Evolutionary conservation across 2,797 vertebrate species (phyloP).

Genomic region (Anabas testudineus): DNA sequence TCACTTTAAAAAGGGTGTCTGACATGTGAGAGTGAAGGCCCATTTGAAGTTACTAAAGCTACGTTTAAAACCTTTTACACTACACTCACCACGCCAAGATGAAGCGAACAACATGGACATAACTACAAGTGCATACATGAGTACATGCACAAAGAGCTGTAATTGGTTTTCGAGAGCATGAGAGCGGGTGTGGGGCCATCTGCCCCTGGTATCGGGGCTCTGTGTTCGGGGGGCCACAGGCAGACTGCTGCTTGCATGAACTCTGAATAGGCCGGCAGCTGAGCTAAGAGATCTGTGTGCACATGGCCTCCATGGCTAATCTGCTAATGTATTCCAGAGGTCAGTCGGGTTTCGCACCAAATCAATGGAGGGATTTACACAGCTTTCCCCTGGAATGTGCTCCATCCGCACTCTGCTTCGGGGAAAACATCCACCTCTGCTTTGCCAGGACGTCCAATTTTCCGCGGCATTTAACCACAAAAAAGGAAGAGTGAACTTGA

Average conservation of each 20-base stretch:
- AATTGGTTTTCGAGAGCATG: slow-evolving; percentile 61
- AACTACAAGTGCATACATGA: slow-evolving; percentile 31
- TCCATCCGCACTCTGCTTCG: slow-evolving; percentile 76
- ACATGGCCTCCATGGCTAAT: slow-evolving; percentile 81
- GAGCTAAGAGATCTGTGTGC: slow-evolving; percentile 70
- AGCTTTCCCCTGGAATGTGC: slow-evolving; percentile 87
- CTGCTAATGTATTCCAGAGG: slow-evolving; percentile 88
- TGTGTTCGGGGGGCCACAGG: slow-evolving; percentile 56
- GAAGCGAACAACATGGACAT: slow-evolving; percentile 10
- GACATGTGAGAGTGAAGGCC: not conserved
- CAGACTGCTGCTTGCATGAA: slow-evolving; percentile 50
- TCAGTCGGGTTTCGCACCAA: slow-evolving; percentile 84
- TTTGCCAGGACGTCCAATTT: slow-evolving; percentile 78
- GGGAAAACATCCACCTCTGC: slow-evolving; percentile 81
- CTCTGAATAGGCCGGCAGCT: slow-evolving; percentile 64
- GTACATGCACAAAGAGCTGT: slow-evolving; percentile 37
- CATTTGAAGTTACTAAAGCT: not conserved
- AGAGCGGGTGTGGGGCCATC: slow-evolving; percentile 60
- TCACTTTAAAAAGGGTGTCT: not conserved
- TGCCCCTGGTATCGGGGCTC: slow-evolving; percentile 59
- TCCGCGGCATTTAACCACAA: slow-evolving; percentile 80
- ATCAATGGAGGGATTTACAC: slow-evolving; percentile 88
- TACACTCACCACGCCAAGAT: not conserved
- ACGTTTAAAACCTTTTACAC: not conserved
- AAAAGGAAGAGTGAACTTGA: slow-evolving; percentile 60